These are phyloP conservation scores for Strongylocentrotus purpuratus DNA, from an alignment of 35 echinoderm and acorn worm species.

Conservation along the genomic window DNA sequence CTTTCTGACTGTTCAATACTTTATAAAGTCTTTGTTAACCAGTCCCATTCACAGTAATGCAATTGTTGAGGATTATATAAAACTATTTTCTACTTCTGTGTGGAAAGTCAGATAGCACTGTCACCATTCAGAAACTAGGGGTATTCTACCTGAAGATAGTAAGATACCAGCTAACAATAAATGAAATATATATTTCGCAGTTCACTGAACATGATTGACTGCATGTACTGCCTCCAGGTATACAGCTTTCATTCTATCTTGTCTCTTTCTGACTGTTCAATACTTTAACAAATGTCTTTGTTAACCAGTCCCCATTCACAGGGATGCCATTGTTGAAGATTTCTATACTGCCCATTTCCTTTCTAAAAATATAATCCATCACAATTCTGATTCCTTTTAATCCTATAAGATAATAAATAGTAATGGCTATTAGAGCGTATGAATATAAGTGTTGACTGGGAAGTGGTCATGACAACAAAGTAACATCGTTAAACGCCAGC, in stretches of 20 bases:
- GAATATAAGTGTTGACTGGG: no score
- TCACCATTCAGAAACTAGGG: background rate
- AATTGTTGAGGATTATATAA: no score
- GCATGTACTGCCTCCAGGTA: no score
- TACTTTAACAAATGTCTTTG: background rate
- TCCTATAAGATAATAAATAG: no score
- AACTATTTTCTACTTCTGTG: background rate
- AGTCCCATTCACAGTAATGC: background rate
- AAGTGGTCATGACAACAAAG: no score
- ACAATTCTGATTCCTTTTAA: background rate
- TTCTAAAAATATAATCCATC: background rate
- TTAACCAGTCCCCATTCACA: background rate
- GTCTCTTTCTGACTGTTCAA: background rate
- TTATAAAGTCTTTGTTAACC: background rate
- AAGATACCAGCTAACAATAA: background rate
- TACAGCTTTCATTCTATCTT: background rate
- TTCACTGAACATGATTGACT: background rate
- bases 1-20: background rate
- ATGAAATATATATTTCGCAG: background rate
- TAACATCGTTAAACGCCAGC: background rate
- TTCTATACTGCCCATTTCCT: background rate
- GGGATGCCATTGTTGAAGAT: background rate
- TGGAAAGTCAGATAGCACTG: background rate
- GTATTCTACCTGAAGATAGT: background rate
- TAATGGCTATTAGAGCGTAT: no score